These are phyloP conservation scores for Drosophila tristis DNA, from an alignment of 1,140 invertebrate species.

Conservation along the genomic window DNA sequence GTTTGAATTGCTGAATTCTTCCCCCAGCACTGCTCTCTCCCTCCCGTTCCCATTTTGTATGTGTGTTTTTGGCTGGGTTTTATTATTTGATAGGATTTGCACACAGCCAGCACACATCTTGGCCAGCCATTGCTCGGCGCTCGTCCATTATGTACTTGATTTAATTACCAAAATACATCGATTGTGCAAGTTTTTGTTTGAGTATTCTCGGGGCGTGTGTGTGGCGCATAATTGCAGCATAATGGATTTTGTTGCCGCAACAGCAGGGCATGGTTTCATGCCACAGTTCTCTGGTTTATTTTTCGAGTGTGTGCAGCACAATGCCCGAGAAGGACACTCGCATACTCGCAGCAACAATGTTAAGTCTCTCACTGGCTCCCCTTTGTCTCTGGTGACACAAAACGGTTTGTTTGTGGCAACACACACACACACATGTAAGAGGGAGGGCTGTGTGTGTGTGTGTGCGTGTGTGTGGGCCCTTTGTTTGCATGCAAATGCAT, in stretches of 20 bases:
- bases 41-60: background rate
- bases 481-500: conserved; percentile 81
- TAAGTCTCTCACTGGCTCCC: conserved; percentile 37
- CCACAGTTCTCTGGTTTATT: conserved; percentile 32
- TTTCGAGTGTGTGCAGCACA: conserved; percentile 40
- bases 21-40: conserved; percentile 8
- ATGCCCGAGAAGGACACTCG: conserved; percentile 6
- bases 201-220: conserved; percentile 6
- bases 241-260: conserved; percentile 78
- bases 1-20: conserved; percentile 63
- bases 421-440: conserved; percentile 18
- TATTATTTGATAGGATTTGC: conserved; percentile 75
- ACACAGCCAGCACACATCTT: conserved; percentile 40
- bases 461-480: conserved; percentile 31
- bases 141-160: conserved; percentile 64
- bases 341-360: conserved; percentile 35
- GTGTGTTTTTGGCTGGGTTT: conserved; percentile 33
- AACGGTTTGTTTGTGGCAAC: conserved; percentile 71
- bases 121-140: background rate
- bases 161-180: conserved; percentile 81
- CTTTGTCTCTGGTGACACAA: conserved; percentile 71
- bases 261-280: background rate
- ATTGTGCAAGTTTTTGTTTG: conserved; percentile 49
- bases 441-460: conserved; percentile 12
- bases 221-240: conserved; percentile 79